These are phyloP conservation scores for Nannoperca australis DNA, from an alignment of 2,797 vertebrate genomes.

Conservation along the genomic window DNA sequence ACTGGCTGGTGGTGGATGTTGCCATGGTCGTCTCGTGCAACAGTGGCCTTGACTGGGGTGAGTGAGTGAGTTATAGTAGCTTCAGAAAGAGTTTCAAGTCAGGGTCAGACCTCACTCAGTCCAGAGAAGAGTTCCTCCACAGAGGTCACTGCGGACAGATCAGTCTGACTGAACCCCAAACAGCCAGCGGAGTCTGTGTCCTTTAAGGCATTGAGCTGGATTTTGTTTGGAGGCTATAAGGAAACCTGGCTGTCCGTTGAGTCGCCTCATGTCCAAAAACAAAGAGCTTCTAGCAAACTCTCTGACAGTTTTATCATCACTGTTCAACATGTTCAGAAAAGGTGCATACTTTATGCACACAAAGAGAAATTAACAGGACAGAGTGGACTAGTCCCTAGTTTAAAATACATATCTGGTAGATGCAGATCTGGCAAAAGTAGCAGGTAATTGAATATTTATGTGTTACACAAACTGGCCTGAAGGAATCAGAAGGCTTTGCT, in stretches of 20 bases:
- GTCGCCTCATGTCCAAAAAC: conserved; percentile 28
- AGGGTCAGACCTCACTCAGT: conserved; percentile 6
- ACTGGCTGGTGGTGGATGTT: not conserved
- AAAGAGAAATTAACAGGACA: conserved; percentile 15
- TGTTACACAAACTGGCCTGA: conserved; percentile 61
- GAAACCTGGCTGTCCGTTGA: conserved; percentile 10
- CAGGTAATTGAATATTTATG: conserved; percentile 62
- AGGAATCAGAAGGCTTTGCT: conserved; percentile 65
- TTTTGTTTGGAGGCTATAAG: conserved; percentile 16
- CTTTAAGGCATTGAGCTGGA: not conserved
- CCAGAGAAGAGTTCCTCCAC: not conserved
- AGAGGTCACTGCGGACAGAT: conserved; percentile 18
- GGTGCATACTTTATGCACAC: not conserved
- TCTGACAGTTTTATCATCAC: conserved; percentile 46
- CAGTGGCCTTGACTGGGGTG: conserved; percentile 5
- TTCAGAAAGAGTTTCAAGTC: conserved; percentile 6
- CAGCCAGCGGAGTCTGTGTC: not conserved
- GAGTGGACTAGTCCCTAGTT: not conserved
- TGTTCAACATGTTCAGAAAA: conserved; percentile 41
- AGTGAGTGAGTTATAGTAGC: conserved; percentile 15
- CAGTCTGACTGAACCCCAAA: conserved; percentile 7
- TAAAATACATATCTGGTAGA: conserved; percentile 43
- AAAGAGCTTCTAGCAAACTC: conserved; percentile 36
- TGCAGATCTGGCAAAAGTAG: conserved; percentile 51
- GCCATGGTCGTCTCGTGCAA: not conserved